Percentiles rank a stretch among this genome's conserved stretches.
Evolutionary conservation across 2,888 invertebrate species (phyloP).

Genomic region (Caprella mutica): DNA sequence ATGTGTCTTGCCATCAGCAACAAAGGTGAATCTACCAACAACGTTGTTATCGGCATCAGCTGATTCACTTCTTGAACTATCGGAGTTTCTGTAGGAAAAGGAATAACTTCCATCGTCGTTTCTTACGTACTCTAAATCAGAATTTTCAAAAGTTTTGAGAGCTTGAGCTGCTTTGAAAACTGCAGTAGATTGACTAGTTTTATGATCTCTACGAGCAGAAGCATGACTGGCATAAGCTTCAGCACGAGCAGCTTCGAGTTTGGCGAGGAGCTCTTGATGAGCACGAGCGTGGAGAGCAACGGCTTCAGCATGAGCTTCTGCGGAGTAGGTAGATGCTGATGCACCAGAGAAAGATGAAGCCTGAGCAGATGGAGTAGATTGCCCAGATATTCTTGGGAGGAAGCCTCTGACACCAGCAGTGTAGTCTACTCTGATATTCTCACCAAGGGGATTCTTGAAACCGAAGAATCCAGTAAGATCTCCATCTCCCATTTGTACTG

Average conservation of each 20-base stretch:
- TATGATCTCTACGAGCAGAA: no score
- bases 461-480: constrained; percentile 50
- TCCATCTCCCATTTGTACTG: constrained; percentile 53
- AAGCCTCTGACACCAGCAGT: constrained; percentile 67
- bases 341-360: no score
- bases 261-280: no score
- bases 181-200: no score
- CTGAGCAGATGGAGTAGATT: no score
- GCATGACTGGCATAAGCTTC: no score
- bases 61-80: constrained; percentile 31
- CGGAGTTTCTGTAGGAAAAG: constrained; percentile 32
- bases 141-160: constrained; percentile 8
- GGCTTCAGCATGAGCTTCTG: no score
- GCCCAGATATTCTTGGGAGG: constrained; percentile 59
- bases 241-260: no score
- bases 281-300: no score
- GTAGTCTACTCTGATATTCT: constrained; percentile 57
- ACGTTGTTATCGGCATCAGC: constrained; percentile 31
- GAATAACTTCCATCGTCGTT: constrained; percentile 20
- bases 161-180: no score
- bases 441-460: constrained; percentile 43
- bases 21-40: constrained; percentile 34
- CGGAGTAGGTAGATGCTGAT: no score
- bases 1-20: constrained; percentile 52
- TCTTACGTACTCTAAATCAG: constrained; percentile 11